Evolutionary conservation across 2,113 vertebrate genomes (phyloP), one percentile per base, ranked within the genome.

Genomic region (Baryphthengus martii): DNA sequence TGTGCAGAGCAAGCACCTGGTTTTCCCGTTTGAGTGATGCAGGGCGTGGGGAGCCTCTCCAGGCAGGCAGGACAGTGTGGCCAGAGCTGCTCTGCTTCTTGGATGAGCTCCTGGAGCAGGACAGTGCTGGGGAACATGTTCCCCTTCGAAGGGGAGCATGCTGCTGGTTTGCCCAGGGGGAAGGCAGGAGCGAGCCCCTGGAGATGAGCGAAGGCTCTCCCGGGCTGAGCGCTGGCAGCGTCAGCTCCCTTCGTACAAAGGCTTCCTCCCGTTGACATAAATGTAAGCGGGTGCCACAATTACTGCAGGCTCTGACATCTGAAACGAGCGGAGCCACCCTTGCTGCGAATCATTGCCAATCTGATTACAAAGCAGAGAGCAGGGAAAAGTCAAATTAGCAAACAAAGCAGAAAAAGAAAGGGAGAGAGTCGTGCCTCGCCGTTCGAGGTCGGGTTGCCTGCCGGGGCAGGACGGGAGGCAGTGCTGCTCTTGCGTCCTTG

Each of bases 361-460:
- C 85, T 93, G 85, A 71, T 68, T 70, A 89, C 72, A 86, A 88
- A 75, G 86, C 47, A 82, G 77, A 72, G 66, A 72, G 66, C n/a
- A 74, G 85, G 61, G 50, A 56, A 7, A 91, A 91, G 75, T 68
- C 86, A 88, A 87, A 88, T 58, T 62, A 66, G 39, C 68, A 80
- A 55, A 78, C 37, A 28, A 77, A 95, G 79, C 88, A 25, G 13
- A 40, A 56, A 52, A 58, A 45, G 65, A 68, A 81, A 83, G 28
- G 6, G 65, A 53, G 14, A 55, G 35, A 90, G 61, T 72, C 6
- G 0, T 50, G 81, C 44, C 44, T 75, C 1, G 2, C 61, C 11
- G 9, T 26, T 45, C 2, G 61, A 40, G 77, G 92, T 74, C 2
- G 1, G 58, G 49, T 21, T 63, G 39, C 50, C 55, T n/a, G 53